phyloP scores from a whole-genome alignment of 2,888 invertebrate species.

The Drosophila prostipennis region DNA sequence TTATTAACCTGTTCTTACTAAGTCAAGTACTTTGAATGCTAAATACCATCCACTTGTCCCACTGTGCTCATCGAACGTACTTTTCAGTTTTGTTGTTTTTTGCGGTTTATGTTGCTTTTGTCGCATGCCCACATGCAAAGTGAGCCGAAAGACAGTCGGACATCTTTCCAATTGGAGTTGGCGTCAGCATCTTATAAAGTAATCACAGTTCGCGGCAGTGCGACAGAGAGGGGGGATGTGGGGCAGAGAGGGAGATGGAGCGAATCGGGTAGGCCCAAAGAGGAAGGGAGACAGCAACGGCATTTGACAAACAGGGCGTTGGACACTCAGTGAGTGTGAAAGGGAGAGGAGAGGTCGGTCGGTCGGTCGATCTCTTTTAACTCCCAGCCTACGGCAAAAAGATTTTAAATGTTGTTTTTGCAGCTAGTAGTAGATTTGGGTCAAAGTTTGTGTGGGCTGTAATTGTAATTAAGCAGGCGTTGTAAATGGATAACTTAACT shows the following conservation, averaged over 20 bases:
- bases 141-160: conserved; percentile 46
- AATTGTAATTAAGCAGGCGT: conserved; percentile 74
- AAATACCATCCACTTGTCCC: neutral
- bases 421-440: conserved; percentile 62
- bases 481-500: conserved; percentile 24
- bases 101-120: conserved; percentile 35
- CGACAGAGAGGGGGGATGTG: conserved; percentile 4
- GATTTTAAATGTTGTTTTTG: conserved; percentile 38
- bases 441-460: conserved; percentile 75
- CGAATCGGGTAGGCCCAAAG: neutral
- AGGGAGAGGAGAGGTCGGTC: conserved; percentile 29
- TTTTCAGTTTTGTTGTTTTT: neutral
- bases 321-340: conserved; percentile 22
- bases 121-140: conserved; percentile 72
- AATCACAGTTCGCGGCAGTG: conserved; percentile 47
- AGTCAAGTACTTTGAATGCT: too few relatives aligned
- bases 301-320: conserved; percentile 42
- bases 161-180: conserved; percentile 46
- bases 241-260: conserved; percentile 4
- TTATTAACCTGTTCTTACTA: too few relatives aligned
- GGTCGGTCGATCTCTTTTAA: conserved; percentile 25
- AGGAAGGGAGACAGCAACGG: conserved; percentile 37
- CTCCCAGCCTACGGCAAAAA: conserved; percentile 61
- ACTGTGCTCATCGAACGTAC: conserved; percentile 15
- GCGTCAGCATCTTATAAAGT: conserved; percentile 74